Evolutionary conservation across 2,888 invertebrate genomes (phyloP), one percentile per base, ranked within the genome.

Genomic region (Epirrhoe alternata): DNA sequence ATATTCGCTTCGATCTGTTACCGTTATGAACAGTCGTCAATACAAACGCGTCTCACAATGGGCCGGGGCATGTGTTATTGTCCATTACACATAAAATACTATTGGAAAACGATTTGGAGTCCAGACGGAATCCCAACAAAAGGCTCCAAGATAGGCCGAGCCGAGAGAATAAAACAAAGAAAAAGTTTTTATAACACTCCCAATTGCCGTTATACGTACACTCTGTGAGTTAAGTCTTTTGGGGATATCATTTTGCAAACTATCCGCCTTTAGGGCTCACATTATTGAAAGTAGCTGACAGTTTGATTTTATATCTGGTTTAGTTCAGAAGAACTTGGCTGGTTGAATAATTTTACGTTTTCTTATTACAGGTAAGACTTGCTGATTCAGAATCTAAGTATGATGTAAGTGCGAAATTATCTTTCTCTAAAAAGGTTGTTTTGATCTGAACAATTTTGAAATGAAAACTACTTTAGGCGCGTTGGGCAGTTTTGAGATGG

Each of bases 51-150:
- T 77, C 77, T 70, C 76, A 74, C 77, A 79, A 82, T 77, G 79
- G 79, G 79, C 81, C 66, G 74, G 75, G 80, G 77, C 86, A 80
- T 85, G 83, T 86, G 87, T 89, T 87, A 89, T 87, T 88, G 85
- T 87, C 87, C 86, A 86, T 88, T 87, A 88, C 86, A 84, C 82
- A 87, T 84, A 86, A 84, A 88, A 86, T 85, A 84, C 80, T 90
- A 90, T 90, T 79, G 89, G 90, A 89, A 90, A 90, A 90, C 91
- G 87, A 90, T 91, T 90, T 84, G 79, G 77, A 79, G 81, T 82
- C 85, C 84, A 84, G 86, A 84, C 84, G 82, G 66, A 73, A 77
- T 77, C 79, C 76, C 73, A 75, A 75, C 78, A 79, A 78, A 77
- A 75, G 72, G 70, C 69, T 70, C 61, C 31, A 24, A 24, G 70